Evolutionary conservation across 2,113 vertebrate genomes (phyloP), one percentile per base, ranked within the genome.

Genomic region (Microtus ochrogaster): DNA sequence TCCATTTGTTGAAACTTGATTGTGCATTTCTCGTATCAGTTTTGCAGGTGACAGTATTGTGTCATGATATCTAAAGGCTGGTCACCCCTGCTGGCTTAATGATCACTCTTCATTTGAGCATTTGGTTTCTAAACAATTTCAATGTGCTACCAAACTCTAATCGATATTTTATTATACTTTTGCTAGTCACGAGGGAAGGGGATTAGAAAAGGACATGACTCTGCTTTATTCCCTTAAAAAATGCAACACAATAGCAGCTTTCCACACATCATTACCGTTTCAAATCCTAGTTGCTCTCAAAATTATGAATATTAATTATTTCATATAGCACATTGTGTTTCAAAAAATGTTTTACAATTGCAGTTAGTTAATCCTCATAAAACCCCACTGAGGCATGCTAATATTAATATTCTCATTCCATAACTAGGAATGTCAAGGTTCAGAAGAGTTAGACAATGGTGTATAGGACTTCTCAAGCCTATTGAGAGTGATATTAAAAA

Each of bases 241-340:
- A 58, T 61, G 26, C 65, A 76, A 26, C 33, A 49, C 3, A n/a
- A 28, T 66, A 55, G 10, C 11, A 58, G 24, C 70, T 90, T 73
- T 58, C n/a, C 28, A 70, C 41, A 76, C 44, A 79, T 86, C 12
- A 39, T 92, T 88, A 63, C 65, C 55, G 47, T 78, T 55, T 22
- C 41, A 95, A 97, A 95, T 96, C 84, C 61, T 83, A 84, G n/a
- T 33, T 68, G 76, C 6, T 33, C 79, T 97, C 93, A 96, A 88
- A 96, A 94, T 90, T 95, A 94, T 96, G 61, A 96, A 93, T 96
- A 91, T 88, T 90, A 87, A 91, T 96, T 93, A 81, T 88, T 88
- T 90, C 41, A 96, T 81, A 16, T n/a, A 84, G 41, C 63, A 55
- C 5, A 87, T 72, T 72, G 89, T 79, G 52, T 72, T 87, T 78